Evolutionary conservation across 2,797 vertebrate species (phyloP).

Genomic region (Arctocebus calabarensis): DNA sequence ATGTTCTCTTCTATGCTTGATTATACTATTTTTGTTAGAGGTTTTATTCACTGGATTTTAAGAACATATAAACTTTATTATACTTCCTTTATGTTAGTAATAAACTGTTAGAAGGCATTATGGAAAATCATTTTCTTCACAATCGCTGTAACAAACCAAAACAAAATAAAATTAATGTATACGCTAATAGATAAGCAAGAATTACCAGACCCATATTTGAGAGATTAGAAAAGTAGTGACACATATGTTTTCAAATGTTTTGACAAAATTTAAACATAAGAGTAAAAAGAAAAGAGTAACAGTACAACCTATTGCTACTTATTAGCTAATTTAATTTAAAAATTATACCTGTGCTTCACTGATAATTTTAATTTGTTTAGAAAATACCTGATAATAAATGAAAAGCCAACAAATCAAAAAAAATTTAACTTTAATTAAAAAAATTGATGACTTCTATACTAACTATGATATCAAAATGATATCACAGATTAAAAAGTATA

Average conservation of each 20-base stretch:
- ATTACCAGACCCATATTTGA: neutral
- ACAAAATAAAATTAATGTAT: slow-evolving; percentile 11
- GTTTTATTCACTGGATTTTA: neutral
- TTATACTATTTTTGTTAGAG: neutral
- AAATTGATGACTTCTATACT: neutral
- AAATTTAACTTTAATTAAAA: slow-evolving; percentile 3
- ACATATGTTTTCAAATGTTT: neutral
- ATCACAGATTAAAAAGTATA: neutral
- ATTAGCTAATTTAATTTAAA: neutral
- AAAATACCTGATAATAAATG: neutral
- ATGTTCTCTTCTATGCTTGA: neutral
- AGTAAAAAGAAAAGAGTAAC: neutral
- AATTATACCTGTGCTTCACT: neutral
- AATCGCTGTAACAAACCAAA: slow-evolving; percentile 11
- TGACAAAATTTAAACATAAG: neutral
- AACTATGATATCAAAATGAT: neutral
- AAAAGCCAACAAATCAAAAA: neutral
- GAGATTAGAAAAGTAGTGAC: neutral
- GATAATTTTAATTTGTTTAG: neutral
- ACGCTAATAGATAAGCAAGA: neutral
- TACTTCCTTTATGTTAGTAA: neutral
- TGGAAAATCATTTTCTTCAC: neutral
- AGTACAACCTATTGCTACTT: neutral
- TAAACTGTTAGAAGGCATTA: slow-evolving; percentile 1
- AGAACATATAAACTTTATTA: neutral